These are phyloP conservation scores for Perca fluviatilis DNA, from an alignment of 2,113 vertebrate genomes.

Conservation along the genomic window DNA sequence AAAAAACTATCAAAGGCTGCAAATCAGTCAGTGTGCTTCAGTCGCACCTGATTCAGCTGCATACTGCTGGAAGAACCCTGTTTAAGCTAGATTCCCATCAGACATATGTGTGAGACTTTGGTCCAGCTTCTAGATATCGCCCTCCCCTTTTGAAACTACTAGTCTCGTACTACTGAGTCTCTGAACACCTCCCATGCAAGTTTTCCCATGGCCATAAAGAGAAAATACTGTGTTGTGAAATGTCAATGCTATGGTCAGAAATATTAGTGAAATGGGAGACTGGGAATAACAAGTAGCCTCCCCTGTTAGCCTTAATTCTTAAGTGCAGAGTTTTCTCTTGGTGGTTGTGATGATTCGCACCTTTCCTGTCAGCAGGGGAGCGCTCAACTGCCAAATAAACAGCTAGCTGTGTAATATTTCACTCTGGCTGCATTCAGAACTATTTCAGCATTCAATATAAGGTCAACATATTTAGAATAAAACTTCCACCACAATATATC, in stretches of 20 bases:
- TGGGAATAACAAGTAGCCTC: slow-evolving; percentile 25
- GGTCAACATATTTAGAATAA: neutral
- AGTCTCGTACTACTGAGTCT: neutral
- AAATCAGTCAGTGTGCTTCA: no score
- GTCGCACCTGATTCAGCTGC: neutral
- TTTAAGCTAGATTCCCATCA: neutral
- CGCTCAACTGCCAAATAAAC: slow-evolving; percentile 1
- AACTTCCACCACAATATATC: no score
- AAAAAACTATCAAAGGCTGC: neutral
- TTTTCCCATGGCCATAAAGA: slow-evolving; percentile 46
- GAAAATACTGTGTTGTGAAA: slow-evolving; percentile 20
- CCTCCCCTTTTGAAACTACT: neutral
- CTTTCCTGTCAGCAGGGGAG: slow-evolving; percentile 11
- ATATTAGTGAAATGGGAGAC: slow-evolving; percentile 26
- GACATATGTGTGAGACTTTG: neutral
- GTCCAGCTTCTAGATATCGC: neutral
- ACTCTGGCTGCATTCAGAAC: neutral
- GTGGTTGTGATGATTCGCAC: slow-evolving; percentile 7
- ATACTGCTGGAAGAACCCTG: no score
- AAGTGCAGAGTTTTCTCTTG: slow-evolving; percentile 10
- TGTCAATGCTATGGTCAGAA: neutral
- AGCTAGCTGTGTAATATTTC: neutral
- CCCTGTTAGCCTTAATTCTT: slow-evolving; percentile 15
- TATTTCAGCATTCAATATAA: neutral
- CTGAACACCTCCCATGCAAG: slow-evolving; percentile 13